Evolutionary conservation across 2,888 invertebrate genomes (phyloP), one percentile per base, ranked within the genome.

Genomic region (Trisateles emortualis): DNA sequence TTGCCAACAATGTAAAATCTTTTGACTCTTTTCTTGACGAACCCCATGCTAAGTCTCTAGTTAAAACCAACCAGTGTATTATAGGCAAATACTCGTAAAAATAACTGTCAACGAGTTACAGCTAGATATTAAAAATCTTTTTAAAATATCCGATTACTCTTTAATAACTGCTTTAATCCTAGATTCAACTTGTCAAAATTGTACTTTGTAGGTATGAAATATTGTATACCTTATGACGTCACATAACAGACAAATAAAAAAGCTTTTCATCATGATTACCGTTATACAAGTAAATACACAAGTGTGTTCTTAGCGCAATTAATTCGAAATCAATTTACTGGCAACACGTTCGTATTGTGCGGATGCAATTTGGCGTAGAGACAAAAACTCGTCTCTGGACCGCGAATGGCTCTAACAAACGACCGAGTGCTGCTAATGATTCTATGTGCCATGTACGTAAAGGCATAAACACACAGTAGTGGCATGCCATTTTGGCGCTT

Each of bases 341-440:
- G 81, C 83, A 79, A 49, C 83, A 85, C 88, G 87, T n/a, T n/a
- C n/a, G n/a, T 90, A 90, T 89, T 89, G 88, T 85, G 82, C 87
- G 88, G 88, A 87, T 92, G 91, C 90, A 91, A 92, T 92, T 92
- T 91, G 88, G 91, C 83, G 82, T 71, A 76, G 81, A 76, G 83
- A 88, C 92, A 92, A 92, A 92, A 92, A 92, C 88, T 76, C 81
- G 89, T 89, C 91, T 88, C 89, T 83, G 82, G 74, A 61, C 79
- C 79, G 84, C 84, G 88, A 84, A 85, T 84, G 85, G 85, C 83
- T 88, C 85, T 88, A 90, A 92, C 92, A 90, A 92, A 92, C 92
- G 92, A 92, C 86, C 90, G 86, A 83, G 77, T 85, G 87, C 86
- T 79, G 87, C 91, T 92, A 92, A 92, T 92, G 92, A 90, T 90